Evolutionary conservation across 2,797 vertebrate species (phyloP), one percentile per base, ranked within the genome.

Genomic region (Thunnus albacares): DNA sequence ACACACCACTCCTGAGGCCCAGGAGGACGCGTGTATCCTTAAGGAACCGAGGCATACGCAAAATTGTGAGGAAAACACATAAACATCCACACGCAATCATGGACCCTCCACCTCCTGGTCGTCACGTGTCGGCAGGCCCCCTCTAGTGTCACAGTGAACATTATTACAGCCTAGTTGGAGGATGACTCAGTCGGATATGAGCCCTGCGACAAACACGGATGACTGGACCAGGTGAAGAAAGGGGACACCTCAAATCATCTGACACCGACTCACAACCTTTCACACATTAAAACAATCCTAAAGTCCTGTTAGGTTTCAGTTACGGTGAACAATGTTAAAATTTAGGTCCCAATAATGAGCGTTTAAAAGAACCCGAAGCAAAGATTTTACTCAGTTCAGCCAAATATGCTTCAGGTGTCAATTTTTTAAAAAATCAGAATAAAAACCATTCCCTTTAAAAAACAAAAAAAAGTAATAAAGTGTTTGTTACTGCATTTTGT

Each of bases 141-240:
- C 76, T 56, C 75, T 77, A 81, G 89, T 88, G 93, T 96, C 95
- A 96, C 95, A 95, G 95, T 95, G 95, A 95, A 90, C 87, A 89
- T 89, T 83, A 88, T 83, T 91, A 90, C 90, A 93, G 87, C 82
- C 81, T 75, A 77, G 83, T 35, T 64, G 89, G 79, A 87, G 87
- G 85, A 77, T 22, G 79, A 80, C 84, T 88, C 69, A 3, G 71
- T 72, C 62, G 58, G 75, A 82, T 64, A 38, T 58, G 70, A 89
- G 82, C 72, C 85, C 84, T 76, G 84, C 68, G 43, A 65, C 79
- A 57, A 75, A 87, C 68, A 60, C 28, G 1, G 15, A 47, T 71
- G 82, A 87, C 63, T 7, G 38, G 64, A 85, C 67, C 79, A 71
- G 77, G 62, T n/a, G 22, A 67, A 43, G 38, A 71, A 24, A 43